phyloP scores from a whole-genome alignment of 2,797 vertebrate species.

The Rhadinocentrus ornatus region DNA sequence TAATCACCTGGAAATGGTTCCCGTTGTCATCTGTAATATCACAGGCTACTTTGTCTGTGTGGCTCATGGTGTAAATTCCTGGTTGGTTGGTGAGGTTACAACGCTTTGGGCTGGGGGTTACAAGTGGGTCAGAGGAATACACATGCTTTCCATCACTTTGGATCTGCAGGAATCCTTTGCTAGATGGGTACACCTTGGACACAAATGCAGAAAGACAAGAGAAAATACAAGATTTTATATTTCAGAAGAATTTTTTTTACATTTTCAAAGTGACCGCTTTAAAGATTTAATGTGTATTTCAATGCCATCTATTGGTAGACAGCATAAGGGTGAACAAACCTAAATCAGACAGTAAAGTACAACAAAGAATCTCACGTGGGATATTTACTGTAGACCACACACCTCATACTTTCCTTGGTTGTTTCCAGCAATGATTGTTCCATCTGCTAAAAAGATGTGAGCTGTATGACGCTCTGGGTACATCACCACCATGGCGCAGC shows the following conservation, averaged over 20 bases:
- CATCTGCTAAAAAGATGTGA: slow-evolving; percentile 86
- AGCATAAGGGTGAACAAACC: not conserved
- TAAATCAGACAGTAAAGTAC: not conserved
- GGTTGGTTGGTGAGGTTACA: slow-evolving; percentile 53
- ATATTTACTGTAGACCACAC: slow-evolving; percentile 23
- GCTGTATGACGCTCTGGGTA: slow-evolving; percentile 83
- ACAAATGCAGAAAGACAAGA: slow-evolving; percentile 12
- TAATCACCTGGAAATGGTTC: slow-evolving; percentile 88
- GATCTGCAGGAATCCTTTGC: slow-evolving; percentile 84
- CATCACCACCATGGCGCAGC: slow-evolving; percentile 86
- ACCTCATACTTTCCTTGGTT: slow-evolving; percentile 89
- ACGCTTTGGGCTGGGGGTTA: slow-evolving; percentile 25
- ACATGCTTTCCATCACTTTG: slow-evolving; percentile 82
- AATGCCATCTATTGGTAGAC: slow-evolving; percentile 2
- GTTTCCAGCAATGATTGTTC: slow-evolving; percentile 86
- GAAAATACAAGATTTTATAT: not conserved
- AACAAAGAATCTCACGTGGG: not conserved
- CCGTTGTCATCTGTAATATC: slow-evolving; percentile 86
- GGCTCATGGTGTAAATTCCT: slow-evolving; percentile 88
- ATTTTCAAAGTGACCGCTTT: not conserved
- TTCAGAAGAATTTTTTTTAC: not conserved
- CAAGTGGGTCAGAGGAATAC: slow-evolving; percentile 76
- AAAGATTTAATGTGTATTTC: slow-evolving; percentile 1
- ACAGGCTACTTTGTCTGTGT: slow-evolving; percentile 82
- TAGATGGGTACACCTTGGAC: slow-evolving; percentile 84